Evolutionary conservation across 2,888 invertebrate species (phyloP), one percentile per base, ranked within the genome.

Genomic region (Cryptophagus acutangulus): DNA sequence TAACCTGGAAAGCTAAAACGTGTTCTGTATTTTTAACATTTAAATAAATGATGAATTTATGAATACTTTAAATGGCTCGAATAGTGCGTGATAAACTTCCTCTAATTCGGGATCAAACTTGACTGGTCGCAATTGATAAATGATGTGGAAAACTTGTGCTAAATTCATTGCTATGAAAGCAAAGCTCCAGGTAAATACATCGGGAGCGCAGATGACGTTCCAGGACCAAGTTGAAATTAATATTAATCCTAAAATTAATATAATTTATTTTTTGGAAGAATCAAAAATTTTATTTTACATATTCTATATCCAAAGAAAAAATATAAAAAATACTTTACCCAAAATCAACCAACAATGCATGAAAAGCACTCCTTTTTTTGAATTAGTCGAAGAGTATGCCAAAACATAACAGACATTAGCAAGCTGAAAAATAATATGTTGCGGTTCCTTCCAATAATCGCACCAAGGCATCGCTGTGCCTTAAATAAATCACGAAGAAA

Each of bases 121-220:
- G 28, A 89, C 86, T 0, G 88, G 88, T 54, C 88, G 73, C 75
- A 89, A 79, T 62, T 84, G 82, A 63, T 89, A 90, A 28, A 88
- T 75, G 42, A 87, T 77, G 62, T 87, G 83, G 33, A 89, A 81
- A 12, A 87, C 78, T 68, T 90, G 89, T 0, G 81, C 82, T 51
- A 86, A 76, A 63, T 90, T 90, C 57, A 90, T 73, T 46, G 88
- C 72, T 61, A 87, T 79, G 68, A 89, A 88, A 42, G 81, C 79
- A 59, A 89, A 87, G 67, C 88, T 88, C 89, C 89, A 90, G 0
- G 86, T 84, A 67, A 90, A 89, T 3, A 89, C 83, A 61, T 88
- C 87, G 0, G 89, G 88, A 1, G 89, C 85, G 61, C 89, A 89
- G 44, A 89, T 83, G 15, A 89, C 81, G 58, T 86, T 86, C 89